Evolutionary conservation across 2,113 vertebrate species (phyloP).

Genomic region (Paradisaea rubra): DNA sequence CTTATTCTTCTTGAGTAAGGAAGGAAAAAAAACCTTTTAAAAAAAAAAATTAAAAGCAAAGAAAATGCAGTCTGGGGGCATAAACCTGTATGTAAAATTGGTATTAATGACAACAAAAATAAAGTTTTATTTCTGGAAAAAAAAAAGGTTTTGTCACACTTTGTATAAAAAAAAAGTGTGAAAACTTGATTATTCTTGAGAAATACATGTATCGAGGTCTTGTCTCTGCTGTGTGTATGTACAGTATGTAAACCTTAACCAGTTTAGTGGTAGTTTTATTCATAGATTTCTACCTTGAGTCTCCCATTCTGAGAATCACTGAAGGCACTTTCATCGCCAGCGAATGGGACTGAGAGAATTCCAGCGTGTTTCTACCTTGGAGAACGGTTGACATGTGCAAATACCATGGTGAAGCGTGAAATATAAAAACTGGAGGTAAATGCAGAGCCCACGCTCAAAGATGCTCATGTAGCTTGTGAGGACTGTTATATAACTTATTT

Average conservation of each 20-base stretch:
- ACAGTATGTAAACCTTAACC: neutral
- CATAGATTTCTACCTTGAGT: neutral
- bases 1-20: conserved; percentile 29
- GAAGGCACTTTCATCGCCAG: neutral
- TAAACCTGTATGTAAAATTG: conserved; percentile 59
- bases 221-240: neutral
- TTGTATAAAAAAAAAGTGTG: conserved; percentile 35
- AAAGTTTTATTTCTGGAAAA: conserved; percentile 69
- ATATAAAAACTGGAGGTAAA: neutral
- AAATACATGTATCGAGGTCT: neutral
- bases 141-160: conserved; percentile 55
- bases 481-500: conserved; percentile 19
- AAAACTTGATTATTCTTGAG: neutral
- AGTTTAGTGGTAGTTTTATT: neutral
- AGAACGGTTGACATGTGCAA: neutral
- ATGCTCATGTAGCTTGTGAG: neutral
- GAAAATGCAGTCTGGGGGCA: conserved; percentile 50
- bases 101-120: conserved; percentile 48
- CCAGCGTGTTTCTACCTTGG: neutral
- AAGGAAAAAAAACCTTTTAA: neutral
- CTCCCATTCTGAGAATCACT: neutral
- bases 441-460: neutral
- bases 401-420: neutral
- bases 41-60: neutral
- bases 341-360: neutral